A percentile compares a stretch with the other conserved stretches of the same genome.
phyloP scores from a whole-genome alignment of 2,888 invertebrate species.

The Autographa gamma region DNA sequence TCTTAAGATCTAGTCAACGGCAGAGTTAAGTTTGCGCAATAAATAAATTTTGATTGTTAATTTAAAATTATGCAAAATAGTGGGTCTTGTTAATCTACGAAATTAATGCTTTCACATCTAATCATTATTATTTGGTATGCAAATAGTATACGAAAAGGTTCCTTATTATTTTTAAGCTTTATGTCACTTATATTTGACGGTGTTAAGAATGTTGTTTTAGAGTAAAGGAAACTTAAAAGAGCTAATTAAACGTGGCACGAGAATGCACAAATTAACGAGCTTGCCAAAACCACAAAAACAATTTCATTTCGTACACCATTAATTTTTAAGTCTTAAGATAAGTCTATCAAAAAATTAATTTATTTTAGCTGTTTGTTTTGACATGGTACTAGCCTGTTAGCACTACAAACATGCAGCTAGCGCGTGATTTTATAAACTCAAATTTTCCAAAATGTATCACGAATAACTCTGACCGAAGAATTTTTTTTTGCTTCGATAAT shows the following conservation, averaged over 20 bases:
- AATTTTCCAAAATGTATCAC: too few species aligned
- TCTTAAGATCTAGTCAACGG: conserved; percentile 11
- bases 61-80: conserved; percentile 60
- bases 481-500: too few species aligned
- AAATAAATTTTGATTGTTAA: conserved; percentile 58
- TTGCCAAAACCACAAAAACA: conserved; percentile 9
- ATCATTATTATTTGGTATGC: conserved; percentile 55
- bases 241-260: conserved; percentile 46
- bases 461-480: too few species aligned
- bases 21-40: conserved; percentile 13
- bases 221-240: conserved; percentile 13
- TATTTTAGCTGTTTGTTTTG: conserved; percentile 17
- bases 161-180: conserved; percentile 21
- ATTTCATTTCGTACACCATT: neutral
- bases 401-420: neutral
- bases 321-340: neutral
- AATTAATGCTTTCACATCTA: conserved; percentile 56
- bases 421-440: too few species aligned
- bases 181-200: conserved; percentile 14
- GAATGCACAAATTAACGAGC: conserved; percentile 27
- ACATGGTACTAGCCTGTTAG: neutral
- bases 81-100: conserved; percentile 46
- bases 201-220: conserved; percentile 29
- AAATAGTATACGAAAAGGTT: conserved; percentile 41
- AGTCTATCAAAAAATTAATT: conserved; percentile 21